Evolutionary conservation across 1,140 invertebrate species (phyloP), one percentile per base, ranked within the genome.

Genomic region (Drosophila simulans): DNA sequence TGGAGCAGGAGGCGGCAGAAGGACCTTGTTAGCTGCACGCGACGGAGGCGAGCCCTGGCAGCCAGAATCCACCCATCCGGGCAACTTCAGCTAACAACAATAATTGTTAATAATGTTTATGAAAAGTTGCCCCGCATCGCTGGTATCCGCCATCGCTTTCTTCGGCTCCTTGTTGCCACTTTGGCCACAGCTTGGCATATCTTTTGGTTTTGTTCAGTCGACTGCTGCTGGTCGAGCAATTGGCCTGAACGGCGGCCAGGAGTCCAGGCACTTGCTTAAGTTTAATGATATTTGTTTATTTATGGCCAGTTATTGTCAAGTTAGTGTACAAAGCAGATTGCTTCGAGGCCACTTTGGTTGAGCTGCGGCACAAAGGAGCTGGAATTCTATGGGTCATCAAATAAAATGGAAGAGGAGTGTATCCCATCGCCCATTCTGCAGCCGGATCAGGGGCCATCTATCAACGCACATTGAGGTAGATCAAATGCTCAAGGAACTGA

Each of bases 91-190:
- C 83, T 89, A 88, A 88, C 84, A 88, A 88, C 84, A 88, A 88
- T 88, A 88, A 88, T 88, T 88, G 84, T 84, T 88, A 88, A 88
- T 88, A 88, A 88, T 88, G 83, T 83, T 88, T 88, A 88, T 88
- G 83, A 89, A 88, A 88, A 89, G 83, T 88, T 88, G 63, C 66
- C 53, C 76, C 59, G 52, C 56, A 17, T 58, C 42, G 27, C 40
- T 57, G 60, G 42, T 74, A 64, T 70, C 64, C 63, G 56, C 69
- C 70, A 62, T 51, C 69, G 65, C 31, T 73, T 54, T 51, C 69
- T 57, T 34, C 49, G 46, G 20, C 56, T 46, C 53, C 42, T 65
- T 45, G 51, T 45, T 69, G 83, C 79, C 59, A 77, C 77, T 77
- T 82, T 65, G 60, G 57, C 74, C 66, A 60, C 71, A 82, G 71